Conservation (phyloP, 2,888 invertebrate species). For the Thera obeliscata region DNA sequence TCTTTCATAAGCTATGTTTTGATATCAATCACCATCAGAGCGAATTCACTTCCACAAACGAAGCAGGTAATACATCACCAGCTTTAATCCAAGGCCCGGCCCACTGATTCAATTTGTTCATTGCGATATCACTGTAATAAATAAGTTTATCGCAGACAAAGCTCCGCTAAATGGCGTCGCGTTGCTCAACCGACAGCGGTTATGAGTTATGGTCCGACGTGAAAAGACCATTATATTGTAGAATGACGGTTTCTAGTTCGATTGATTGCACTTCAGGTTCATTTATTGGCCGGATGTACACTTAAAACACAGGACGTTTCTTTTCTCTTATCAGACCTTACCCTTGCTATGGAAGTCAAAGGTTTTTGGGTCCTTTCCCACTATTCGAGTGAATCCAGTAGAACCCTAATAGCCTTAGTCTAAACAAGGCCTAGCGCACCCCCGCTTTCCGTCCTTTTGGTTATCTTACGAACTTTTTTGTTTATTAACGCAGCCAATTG, state of each 20-base stretch:
- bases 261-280: constrained; percentile 22
- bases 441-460: too few relatives aligned
- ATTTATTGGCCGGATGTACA: too few relatives aligned
- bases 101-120: constrained; percentile 34
- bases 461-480: too few relatives aligned
- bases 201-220: constrained; percentile 43
- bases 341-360: too few relatives aligned
- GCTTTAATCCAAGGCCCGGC: constrained; percentile 35
- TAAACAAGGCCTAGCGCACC: too few relatives aligned
- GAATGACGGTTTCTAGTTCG: constrained; percentile 10
- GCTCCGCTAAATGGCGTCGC: constrained; percentile 20
- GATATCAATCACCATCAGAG: constrained; percentile 32
- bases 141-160: constrained; percentile 38
- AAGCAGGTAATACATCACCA: constrained; percentile 30
- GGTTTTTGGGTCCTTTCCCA: too few relatives aligned
- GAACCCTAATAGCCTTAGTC: too few relatives aligned
- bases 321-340: too few relatives aligned
- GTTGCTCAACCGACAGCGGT: constrained; percentile 34
- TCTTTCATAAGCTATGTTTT: not conserved
- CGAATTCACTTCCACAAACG: constrained; percentile 21
- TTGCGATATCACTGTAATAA: constrained; percentile 35
- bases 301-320: too few relatives aligned
- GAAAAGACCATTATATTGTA: constrained; percentile 39
- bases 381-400: too few relatives aligned
- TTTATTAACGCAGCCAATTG: too few relatives aligned